Evolutionary conservation across 2,113 vertebrate genomes (phyloP).

Genomic region (Potamarius usumacintae): DNA sequence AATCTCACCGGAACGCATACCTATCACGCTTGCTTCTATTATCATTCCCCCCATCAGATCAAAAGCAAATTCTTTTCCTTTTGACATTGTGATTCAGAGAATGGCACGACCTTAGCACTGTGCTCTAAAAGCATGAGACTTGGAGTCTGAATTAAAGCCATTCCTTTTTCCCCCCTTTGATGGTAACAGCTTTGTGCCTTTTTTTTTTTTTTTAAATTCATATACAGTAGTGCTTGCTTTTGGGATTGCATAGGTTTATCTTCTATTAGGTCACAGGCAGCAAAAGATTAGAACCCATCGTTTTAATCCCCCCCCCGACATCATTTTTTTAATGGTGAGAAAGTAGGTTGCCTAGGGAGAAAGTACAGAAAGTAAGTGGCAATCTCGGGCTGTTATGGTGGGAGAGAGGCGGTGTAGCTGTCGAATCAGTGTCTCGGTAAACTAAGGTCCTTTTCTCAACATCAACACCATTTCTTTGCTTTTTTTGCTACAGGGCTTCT

Average conservation of each 20-base stretch:
- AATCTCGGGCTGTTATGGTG: conserved; percentile 35
- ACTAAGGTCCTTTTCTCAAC: conserved; percentile 41
- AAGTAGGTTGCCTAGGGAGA: conserved; percentile 26
- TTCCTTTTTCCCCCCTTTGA: conserved; percentile 49
- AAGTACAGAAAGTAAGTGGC: conserved; percentile 38
- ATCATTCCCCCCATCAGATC: conserved; percentile 49
- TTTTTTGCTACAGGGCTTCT: conserved; percentile 24
- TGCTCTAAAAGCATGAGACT: conserved; percentile 47
- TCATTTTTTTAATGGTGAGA: conserved; percentile 51
- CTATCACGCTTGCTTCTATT: not conserved
- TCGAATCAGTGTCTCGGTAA: not conserved
- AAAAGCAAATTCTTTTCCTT: conserved; percentile 53
- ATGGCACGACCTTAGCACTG: conserved; percentile 62
- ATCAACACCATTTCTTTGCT: not conserved
- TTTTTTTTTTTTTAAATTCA: conserved; percentile 54
- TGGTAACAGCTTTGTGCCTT: conserved; percentile 52
- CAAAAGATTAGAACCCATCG: conserved; percentile 58
- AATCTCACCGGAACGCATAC: conserved; percentile 4
- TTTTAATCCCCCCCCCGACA: conserved; percentile 59
- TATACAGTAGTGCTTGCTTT: conserved; percentile 61
- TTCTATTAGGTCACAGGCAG: conserved; percentile 59
- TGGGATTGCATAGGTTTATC: conserved; percentile 60
- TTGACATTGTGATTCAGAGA: conserved; percentile 64
- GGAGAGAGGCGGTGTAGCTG: conserved; percentile 28
- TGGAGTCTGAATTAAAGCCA: conserved; percentile 55